A percentile compares a stretch with the other conserved stretches of the same genome.
Conservation (phyloP, 2,113 vertebrate species). For the Poecile atricapillus region DNA sequence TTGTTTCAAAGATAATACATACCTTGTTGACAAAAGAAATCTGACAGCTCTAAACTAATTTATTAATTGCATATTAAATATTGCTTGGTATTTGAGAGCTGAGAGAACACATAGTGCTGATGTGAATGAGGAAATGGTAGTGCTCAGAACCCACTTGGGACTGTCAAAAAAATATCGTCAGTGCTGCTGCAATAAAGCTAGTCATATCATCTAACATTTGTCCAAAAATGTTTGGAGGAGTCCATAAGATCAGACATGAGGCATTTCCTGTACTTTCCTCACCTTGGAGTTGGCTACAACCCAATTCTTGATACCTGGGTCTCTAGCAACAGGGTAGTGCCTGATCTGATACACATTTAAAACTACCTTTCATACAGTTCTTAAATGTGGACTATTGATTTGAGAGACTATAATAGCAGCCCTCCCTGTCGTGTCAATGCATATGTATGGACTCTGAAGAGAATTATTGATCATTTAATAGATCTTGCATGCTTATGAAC, state of each 20-base stretch:
- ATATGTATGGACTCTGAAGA: slow-evolving; percentile 26
- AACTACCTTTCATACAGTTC: not conserved
- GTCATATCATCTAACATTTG: not conserved
- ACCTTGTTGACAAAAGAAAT: not conserved
- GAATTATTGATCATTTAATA: slow-evolving; percentile 37
- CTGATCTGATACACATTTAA: not conserved
- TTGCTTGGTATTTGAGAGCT: not conserved
- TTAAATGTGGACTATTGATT: slow-evolving; percentile 2
- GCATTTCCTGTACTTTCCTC: not conserved
- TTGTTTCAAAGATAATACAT: not conserved
- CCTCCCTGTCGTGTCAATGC: not conserved
- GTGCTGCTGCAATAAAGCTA: not conserved
- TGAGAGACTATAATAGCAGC: not conserved
- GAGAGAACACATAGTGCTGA: not conserved
- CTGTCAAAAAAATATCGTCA: not conserved
- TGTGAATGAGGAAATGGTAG: not conserved
- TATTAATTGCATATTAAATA: not conserved
- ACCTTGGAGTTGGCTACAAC: not conserved
- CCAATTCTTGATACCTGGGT: not conserved
- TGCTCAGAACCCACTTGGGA: not conserved
- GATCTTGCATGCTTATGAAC: slow-evolving; percentile 35
- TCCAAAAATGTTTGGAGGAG: not conserved
- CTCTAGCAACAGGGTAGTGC: not conserved
- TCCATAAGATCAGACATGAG: not conserved
- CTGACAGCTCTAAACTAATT: not conserved